Conservation (phyloP, 2,888 invertebrate species). For the Arge pagana region DNA sequence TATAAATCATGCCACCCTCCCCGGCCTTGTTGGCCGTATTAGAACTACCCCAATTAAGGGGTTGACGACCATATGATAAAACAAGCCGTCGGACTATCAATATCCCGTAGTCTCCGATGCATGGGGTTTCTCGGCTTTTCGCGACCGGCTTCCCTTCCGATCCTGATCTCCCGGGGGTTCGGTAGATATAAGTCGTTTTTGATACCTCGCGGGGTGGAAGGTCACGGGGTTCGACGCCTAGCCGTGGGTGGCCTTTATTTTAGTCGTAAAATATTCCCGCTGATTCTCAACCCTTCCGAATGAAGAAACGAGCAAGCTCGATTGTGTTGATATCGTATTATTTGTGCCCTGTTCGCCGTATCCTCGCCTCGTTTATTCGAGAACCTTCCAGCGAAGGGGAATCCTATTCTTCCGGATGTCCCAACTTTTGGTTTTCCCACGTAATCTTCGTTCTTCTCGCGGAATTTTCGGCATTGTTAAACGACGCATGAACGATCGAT, state of each 20-base stretch:
- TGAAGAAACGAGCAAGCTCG: too few species aligned
- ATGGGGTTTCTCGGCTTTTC: not conserved
- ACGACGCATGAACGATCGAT: too few species aligned
- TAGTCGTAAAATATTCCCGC: slow-evolving; percentile 25
- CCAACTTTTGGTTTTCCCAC: too few species aligned
- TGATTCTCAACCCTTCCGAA: not conserved
- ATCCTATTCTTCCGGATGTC: too few species aligned
- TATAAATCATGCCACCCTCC: slow-evolving; percentile 49
- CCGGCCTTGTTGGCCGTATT: slow-evolving; percentile 31
- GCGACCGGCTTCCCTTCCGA: not conserved
- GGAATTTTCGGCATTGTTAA: too few species aligned
- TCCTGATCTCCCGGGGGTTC: slow-evolving; percentile 11
- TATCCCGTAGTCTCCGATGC: slow-evolving; percentile 22
- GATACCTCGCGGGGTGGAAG: slow-evolving; percentile 9
- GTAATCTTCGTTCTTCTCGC: too few species aligned
- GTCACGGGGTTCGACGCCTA: slow-evolving; percentile 5
- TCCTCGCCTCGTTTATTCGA: too few species aligned
- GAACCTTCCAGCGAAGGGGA: too few species aligned
- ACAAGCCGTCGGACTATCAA: slow-evolving; percentile 40
- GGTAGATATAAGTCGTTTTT: not conserved
- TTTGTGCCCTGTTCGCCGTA: too few species aligned
- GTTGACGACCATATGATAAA: slow-evolving; percentile 49
- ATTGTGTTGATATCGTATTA: too few species aligned
- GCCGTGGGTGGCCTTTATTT: slow-evolving; percentile 34
- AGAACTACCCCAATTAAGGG: slow-evolving; percentile 46